Evolutionary conservation across 2,888 invertebrate species (phyloP).

Genomic region (Dusona sp.): DNA sequence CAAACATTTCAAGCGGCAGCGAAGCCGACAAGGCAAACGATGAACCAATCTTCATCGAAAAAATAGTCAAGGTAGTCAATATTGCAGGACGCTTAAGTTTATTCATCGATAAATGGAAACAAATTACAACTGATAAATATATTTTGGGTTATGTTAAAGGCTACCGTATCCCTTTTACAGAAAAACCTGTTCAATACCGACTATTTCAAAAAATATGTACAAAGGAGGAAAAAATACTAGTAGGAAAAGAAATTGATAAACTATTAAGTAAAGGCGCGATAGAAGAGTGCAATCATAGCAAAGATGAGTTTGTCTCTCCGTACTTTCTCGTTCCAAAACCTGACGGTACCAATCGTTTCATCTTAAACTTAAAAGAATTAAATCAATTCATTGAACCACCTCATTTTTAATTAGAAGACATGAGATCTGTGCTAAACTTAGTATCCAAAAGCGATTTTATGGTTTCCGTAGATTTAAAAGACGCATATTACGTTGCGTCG

Average conservation of each 20-base stretch:
- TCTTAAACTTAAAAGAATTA: slow-evolving; percentile 7
- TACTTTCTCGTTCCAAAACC: slow-evolving; percentile 22
- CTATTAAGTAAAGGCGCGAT: slow-evolving; percentile 8
- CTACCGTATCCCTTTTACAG: too few species aligned
- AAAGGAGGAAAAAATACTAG: background rate
- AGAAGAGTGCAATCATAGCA: background rate
- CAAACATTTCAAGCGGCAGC: background rate
- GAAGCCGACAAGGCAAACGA: background rate
- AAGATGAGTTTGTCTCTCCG: background rate
- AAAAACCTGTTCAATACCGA: too few species aligned
- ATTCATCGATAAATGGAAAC: background rate
- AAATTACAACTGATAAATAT: background rate
- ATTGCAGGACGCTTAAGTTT: background rate
- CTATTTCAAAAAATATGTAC: too few species aligned
- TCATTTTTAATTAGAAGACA: slow-evolving; percentile 11
- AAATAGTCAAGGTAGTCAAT: background rate
- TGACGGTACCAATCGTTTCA: slow-evolving; percentile 21
- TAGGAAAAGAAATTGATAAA: slow-evolving; percentile 13
- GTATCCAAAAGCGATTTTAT: slow-evolving; percentile 7
- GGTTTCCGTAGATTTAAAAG: background rate
- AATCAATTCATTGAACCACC: slow-evolving; percentile 8
- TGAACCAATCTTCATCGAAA: slow-evolving; percentile 7
- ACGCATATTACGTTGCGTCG: background rate
- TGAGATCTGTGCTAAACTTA: background rate
- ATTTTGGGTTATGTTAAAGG: too few species aligned